Evolutionary conservation across 2,888 invertebrate genomes (phyloP).

Genomic region (Xestoiulus laeticollis): DNA sequence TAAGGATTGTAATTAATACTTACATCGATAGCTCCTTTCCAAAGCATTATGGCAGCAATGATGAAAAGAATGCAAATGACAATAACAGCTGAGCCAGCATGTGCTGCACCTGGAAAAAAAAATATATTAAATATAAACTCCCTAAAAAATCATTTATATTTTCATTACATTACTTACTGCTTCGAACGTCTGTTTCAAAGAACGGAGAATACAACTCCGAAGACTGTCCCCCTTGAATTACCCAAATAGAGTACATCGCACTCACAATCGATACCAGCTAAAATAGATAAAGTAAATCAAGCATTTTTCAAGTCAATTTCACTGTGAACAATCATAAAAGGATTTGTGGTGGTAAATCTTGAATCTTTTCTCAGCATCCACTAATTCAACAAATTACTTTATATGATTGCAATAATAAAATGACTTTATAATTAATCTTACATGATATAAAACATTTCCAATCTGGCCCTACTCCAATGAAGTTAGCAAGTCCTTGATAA

Average conservation of each 20-base stretch:
- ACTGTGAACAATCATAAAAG: too few species aligned
- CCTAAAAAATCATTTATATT: too few species aligned
- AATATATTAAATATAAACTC: background rate
- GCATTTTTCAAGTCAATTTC: too few species aligned
- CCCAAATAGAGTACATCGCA: conserved; percentile 78
- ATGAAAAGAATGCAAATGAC: background rate
- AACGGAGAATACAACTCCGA: conserved; percentile 87
- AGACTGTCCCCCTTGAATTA: conserved; percentile 87
- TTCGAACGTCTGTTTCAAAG: conserved; percentile 84
- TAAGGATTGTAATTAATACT: background rate
- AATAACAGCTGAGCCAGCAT: conserved; percentile 27
- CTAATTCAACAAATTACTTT: too few species aligned
- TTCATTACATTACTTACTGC: conserved; percentile 70
- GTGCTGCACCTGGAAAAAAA: conserved; percentile 13
- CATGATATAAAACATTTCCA: too few species aligned
- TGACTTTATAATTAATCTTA: too few species aligned
- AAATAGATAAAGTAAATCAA: conserved; percentile 58
- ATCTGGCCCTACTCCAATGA: too few species aligned
- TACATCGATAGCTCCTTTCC: conserved; percentile 47
- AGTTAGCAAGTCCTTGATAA: too few species aligned
- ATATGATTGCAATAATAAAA: too few species aligned
- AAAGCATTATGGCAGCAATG: conserved; percentile 42
- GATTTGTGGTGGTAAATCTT: too few species aligned
- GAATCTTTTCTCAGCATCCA: too few species aligned
- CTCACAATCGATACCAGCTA: conserved; percentile 77